A percentile compares a stretch with the other conserved stretches of the same genome.
These are phyloP conservation scores for Octodonta nipae DNA, from an alignment of 2,888 invertebrate genomes.

Conservation along the genomic window DNA sequence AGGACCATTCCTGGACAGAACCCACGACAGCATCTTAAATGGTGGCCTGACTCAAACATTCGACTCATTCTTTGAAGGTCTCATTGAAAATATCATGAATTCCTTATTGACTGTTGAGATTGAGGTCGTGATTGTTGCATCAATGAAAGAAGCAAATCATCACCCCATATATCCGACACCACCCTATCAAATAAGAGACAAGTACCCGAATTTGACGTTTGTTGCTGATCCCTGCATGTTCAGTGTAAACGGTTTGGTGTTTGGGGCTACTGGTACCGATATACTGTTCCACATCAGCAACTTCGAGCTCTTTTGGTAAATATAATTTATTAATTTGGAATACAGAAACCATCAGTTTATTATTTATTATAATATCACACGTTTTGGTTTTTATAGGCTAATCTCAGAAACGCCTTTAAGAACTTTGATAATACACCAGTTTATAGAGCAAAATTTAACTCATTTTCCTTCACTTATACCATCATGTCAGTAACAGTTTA, in stretches of 20 bases:
- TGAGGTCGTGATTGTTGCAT: slow-evolving; percentile 47
- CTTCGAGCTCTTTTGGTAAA: slow-evolving; percentile 50
- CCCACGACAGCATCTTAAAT: slow-evolving; percentile 45
- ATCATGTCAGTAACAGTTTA: too few species aligned
- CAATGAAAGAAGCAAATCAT: slow-evolving; percentile 64
- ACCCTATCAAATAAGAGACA: slow-evolving; percentile 47
- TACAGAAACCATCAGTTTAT: too few species aligned
- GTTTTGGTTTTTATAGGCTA: too few species aligned
- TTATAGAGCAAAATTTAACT: too few species aligned
- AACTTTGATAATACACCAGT: too few species aligned
- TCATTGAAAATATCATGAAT: slow-evolving; percentile 51
- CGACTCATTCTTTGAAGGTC: slow-evolving; percentile 59
- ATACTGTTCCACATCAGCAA: slow-evolving; percentile 68
- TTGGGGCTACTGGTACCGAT: slow-evolving; percentile 74
- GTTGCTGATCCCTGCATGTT: slow-evolving; percentile 72
- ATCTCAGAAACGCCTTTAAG: too few species aligned
- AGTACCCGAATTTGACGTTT: slow-evolving; percentile 49
- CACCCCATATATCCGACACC: slow-evolving; percentile 74
- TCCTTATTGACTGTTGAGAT: slow-evolving; percentile 37
- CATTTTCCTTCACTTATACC: too few species aligned
- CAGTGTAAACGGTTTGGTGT: slow-evolving; percentile 58
- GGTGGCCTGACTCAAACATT: slow-evolving; percentile 51
- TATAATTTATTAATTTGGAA: too few species aligned
- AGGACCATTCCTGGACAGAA: slow-evolving; percentile 69
- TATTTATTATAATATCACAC: too few species aligned